These are phyloP conservation scores for Tiliacea citrago DNA, from an alignment of 2,888 invertebrate species.

Conservation along the genomic window DNA sequence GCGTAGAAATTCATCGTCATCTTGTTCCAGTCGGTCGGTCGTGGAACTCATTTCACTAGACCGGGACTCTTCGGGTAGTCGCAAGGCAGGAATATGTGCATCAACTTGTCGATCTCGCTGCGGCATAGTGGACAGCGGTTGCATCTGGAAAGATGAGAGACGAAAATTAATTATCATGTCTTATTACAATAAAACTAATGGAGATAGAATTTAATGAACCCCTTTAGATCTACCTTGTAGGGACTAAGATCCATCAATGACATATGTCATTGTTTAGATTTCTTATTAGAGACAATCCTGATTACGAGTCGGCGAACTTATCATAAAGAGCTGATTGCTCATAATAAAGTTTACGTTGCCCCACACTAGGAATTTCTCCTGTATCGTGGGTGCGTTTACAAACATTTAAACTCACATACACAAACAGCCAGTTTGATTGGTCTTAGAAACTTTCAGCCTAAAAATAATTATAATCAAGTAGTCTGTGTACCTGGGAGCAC, in stretches of 20 bases:
- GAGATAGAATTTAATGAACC: neutral
- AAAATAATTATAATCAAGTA: too few relatives aligned
- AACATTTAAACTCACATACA: too few relatives aligned
- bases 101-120: slow-evolving; percentile 92
- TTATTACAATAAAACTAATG: neutral
- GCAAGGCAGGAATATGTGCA: slow-evolving; percentile 93
- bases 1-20: slow-evolving; percentile 60
- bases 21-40: slow-evolving; percentile 66
- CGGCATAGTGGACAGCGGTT: slow-evolving; percentile 94
- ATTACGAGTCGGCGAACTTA: neutral
- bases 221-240: fast-evolving
- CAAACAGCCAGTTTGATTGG: neutral
- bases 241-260: neutral
- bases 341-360: neutral
- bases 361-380: too few relatives aligned
- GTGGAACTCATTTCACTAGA: slow-evolving; percentile 80
- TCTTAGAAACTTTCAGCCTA: neutral
- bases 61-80: slow-evolving; percentile 86
- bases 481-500: slow-evolving; percentile 91
- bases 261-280: neutral
- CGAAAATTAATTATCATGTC: neutral
- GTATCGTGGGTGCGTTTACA: too few relatives aligned
- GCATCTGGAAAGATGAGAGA: slow-evolving; percentile 88
- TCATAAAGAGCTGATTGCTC: neutral
- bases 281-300: neutral